A percentile compares a stretch with the other conserved stretches of the same genome.
phyloP scores from a whole-genome alignment of 2,113 vertebrate genomes.

The Formicarius rufipectus region DNA sequence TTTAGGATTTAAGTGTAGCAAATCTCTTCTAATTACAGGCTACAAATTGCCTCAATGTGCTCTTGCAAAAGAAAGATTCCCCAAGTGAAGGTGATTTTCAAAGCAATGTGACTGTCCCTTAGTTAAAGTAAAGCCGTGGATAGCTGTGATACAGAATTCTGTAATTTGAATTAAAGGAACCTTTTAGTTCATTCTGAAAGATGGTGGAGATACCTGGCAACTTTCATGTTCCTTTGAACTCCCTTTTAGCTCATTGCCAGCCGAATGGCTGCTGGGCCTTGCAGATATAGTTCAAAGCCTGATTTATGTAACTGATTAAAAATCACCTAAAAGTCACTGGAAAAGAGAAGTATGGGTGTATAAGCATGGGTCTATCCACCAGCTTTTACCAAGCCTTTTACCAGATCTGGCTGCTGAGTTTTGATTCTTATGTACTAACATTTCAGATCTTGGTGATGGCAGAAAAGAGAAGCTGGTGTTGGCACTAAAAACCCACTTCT shows the following conservation, averaged over 20 bases:
- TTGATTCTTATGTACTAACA: not conserved
- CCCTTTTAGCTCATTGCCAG: not conserved
- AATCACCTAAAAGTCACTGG: not conserved
- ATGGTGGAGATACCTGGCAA: not conserved
- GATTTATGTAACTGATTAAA: not conserved
- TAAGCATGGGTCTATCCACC: not conserved
- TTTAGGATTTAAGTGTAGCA: not conserved
- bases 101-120: not conserved
- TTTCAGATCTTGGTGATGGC: not conserved
- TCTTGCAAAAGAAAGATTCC: not conserved
- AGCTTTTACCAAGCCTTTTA: not conserved
- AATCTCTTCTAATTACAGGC: not conserved
- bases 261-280: not conserved
- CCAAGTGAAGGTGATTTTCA: not conserved
- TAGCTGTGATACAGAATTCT: not conserved
- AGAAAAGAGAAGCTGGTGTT: not conserved
- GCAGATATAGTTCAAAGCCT: not conserved
- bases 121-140: not conserved
- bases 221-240: constrained; percentile 9
- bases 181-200: not conserved
- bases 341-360: not conserved
- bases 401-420: not conserved
- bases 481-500: not conserved
- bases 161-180: not conserved
- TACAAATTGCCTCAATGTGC: not conserved